Evolutionary conservation across 2,888 invertebrate species (phyloP).

Genomic region (Nemotelus nigrinus): DNA sequence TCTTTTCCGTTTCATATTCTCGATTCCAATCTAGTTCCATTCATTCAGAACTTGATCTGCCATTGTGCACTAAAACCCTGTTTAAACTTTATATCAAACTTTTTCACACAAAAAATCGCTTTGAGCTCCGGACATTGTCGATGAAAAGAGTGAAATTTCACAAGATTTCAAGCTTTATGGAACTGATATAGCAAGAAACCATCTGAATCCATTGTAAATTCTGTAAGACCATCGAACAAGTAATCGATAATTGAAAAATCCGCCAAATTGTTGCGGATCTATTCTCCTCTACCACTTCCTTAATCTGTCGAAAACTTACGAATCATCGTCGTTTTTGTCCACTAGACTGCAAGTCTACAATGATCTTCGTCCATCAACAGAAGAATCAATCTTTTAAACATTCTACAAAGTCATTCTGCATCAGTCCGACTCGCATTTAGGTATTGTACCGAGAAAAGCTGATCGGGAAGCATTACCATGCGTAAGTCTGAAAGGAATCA

Average conservation of each 20-base stretch:
- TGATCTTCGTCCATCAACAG: slow-evolving; percentile 20
- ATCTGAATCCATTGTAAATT: slow-evolving; percentile 10
- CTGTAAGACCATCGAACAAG: slow-evolving; percentile 40
- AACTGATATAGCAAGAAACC: slow-evolving; percentile 29
- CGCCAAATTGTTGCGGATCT: slow-evolving; percentile 37
- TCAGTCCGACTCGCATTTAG: not conserved
- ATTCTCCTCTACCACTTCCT: slow-evolving; percentile 38
- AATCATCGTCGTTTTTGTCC: slow-evolving; percentile 30
- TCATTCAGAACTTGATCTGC: not conserved
- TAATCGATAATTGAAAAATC: slow-evolving; percentile 41
- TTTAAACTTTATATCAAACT: too few species aligned
- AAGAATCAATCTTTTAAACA: slow-evolving; percentile 17
- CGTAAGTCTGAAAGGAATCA: not conserved
- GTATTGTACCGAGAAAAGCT: slow-evolving; percentile 12
- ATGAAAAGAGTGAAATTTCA: not conserved
- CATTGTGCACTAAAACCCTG: too few species aligned
- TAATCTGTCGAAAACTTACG: slow-evolving; percentile 40
- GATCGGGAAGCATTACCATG: slow-evolving; percentile 19
- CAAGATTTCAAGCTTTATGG: not conserved
- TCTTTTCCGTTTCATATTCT: too few species aligned
- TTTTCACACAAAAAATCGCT: too few species aligned
- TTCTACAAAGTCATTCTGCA: slow-evolving; percentile 38
- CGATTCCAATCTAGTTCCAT: not conserved
- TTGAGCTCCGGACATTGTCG: too few species aligned
- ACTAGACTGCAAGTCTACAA: slow-evolving; percentile 12